These are phyloP conservation scores for Gopherus evgoodei DNA, from an alignment of 2,113 vertebrate genomes.

Conservation along the genomic window DNA sequence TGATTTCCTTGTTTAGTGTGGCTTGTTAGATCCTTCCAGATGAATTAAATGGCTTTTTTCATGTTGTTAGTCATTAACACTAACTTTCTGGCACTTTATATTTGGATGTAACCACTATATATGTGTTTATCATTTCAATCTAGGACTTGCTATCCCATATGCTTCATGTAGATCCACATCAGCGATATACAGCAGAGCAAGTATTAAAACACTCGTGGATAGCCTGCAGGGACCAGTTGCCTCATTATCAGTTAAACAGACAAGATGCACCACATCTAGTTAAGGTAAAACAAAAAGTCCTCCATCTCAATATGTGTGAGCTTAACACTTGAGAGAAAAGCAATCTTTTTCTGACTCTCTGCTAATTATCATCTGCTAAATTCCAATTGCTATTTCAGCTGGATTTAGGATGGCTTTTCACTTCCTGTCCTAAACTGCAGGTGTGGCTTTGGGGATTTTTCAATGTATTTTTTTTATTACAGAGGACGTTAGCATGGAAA, in stretches of 20 bases:
- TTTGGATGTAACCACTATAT: not conserved
- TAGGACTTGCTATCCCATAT: slow-evolving; percentile 97
- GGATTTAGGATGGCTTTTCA: not conserved
- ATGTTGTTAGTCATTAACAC: not conserved
- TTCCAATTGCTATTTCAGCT: not conserved
- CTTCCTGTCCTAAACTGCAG: not conserved
- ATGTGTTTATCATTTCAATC: slow-evolving; percentile 14
- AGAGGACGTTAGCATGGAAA: not conserved
- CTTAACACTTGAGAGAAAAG: no score
- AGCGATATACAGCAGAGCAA: slow-evolving; percentile 95
- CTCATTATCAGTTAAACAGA: slow-evolving; percentile 91
- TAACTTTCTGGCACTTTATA: not conserved
- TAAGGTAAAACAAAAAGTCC: slow-evolving; percentile 82
- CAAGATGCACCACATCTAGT: slow-evolving; percentile 91
- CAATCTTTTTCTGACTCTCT: no score
- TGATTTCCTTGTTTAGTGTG: not conserved
- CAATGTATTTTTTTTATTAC: not conserved
- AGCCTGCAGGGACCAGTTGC: slow-evolving; percentile 90
- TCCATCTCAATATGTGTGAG: not conserved
- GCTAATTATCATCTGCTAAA: not conserved
- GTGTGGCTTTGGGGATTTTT: not conserved
- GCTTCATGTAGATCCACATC: slow-evolving; percentile 97
- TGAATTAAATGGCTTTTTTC: not conserved
- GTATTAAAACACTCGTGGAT: slow-evolving; percentile 97
- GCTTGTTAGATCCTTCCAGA: not conserved